Base-by-base conservation (phyloP, 2,797 vertebrate genomes). In the Danionella dracula region DNA sequence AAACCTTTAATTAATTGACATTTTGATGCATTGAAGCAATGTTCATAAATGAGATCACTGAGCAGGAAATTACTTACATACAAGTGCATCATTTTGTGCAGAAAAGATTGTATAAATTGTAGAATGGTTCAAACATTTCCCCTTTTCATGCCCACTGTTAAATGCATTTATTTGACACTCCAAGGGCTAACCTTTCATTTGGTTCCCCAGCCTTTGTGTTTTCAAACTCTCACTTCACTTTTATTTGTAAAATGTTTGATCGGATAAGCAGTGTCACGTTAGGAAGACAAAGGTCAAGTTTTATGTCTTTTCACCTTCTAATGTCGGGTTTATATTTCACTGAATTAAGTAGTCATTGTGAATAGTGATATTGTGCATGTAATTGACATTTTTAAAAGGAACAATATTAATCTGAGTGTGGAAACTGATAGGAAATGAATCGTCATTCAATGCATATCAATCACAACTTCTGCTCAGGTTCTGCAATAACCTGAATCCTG, bases 161-260 rank as follows among this genome's bases (percentile, higher is more conserved):
- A 35, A 55, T 35, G 20, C 37, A 37, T 55, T 42, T 19, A 15
- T 40, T 8, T 2, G 2, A 40, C 11, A 5, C 12, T 5, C 6
- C 2, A 16, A 38, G 31, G 21, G 15, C 42, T 76, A 71, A 73
- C 74, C 67, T 76, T 76, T 76, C 20, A 8, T 13, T 65, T 73
- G 49, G 66, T 73, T 70, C 63, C 71, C 54, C 49, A 37, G 17
- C 8, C 56, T 41, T 70, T 70, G 61, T 64, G 31, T 34, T 61
- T 42, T 4, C 11, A 35, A 11, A 17, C 21, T 74, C 44, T 48
- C 45, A 54, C 48, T 70, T 72, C 67, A 64, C 54, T 37, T 73
- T 76, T 73, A 59, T 45, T 54, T 31, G n/a, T n/a, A n/a, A 35
- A 17, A 29, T 13, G 15, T 42, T 13, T 8, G 54, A 31, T 23